These are phyloP conservation scores for Lycaon pictus DNA, from an alignment of 2,113 vertebrate genomes.

Conservation along the genomic window DNA sequence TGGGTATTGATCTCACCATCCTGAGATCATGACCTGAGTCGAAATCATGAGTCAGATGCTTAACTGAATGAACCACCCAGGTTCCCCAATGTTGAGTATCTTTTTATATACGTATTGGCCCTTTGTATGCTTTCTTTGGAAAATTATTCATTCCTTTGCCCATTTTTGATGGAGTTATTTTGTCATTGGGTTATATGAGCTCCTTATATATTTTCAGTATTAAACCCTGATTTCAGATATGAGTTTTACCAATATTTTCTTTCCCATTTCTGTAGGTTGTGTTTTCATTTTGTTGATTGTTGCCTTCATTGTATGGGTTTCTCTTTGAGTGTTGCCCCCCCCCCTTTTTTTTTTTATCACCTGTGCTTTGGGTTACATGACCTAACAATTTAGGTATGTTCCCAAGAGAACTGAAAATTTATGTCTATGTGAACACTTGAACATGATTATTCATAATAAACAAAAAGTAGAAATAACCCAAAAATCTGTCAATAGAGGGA, in stretches of 20 bases:
- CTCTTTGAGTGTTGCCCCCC: not conserved
- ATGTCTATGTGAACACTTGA: not conserved
- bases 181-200: not conserved
- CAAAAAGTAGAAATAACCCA: not conserved
- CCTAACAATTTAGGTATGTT: not conserved
- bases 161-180: not conserved
- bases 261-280: not conserved
- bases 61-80: not conserved
- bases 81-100: not conserved
- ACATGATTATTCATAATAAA: not conserved
- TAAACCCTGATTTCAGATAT: not conserved
- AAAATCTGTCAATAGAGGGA: not conserved
- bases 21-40: not conserved
- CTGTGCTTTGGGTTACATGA: not conserved
- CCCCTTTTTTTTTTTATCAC: not conserved
- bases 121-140: not conserved
- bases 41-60: not conserved
- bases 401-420: not conserved
- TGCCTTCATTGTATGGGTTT: not conserved
- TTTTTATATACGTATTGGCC: not conserved
- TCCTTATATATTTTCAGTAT: not conserved
- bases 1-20: not conserved
- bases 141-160: not conserved
- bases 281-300: not conserved
- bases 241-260: not conserved